Conservation (phyloP, 2,113 vertebrate genomes). For the Neogale vison region DNA sequence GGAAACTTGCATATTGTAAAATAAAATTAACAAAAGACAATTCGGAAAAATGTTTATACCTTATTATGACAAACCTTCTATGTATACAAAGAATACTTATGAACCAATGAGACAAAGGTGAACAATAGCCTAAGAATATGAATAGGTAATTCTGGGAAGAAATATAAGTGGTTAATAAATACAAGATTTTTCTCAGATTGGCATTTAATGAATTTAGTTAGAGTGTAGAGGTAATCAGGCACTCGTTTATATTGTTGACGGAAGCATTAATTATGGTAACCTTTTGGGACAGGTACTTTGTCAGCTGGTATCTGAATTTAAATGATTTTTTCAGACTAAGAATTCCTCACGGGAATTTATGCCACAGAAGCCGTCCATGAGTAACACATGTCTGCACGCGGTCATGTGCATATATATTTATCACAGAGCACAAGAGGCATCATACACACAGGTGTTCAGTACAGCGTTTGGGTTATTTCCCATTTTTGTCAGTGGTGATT, state of each 20-base stretch:
- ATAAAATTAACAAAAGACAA: background rate
- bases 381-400: background rate
- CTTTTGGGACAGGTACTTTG: constrained; percentile 25
- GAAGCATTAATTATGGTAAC: background rate
- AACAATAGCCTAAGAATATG: background rate
- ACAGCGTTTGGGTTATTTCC: background rate
- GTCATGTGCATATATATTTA: rapidly evolving
- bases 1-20: background rate
- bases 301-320: background rate
- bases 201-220: background rate
- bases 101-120: background rate
- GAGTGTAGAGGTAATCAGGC: background rate
- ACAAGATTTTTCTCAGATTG: background rate
- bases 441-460: background rate
- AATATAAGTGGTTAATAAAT: background rate
- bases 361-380: background rate
- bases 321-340: background rate
- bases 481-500: background rate
- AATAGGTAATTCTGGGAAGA: background rate
- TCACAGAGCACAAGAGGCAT: background rate
- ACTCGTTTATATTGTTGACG: background rate
- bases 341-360: background rate
- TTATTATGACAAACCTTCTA: background rate
- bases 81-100: background rate
- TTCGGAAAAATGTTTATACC: background rate